phyloP scores from a whole-genome alignment of 2,888 invertebrate genomes.

The Apomyelois bistriatella region DNA sequence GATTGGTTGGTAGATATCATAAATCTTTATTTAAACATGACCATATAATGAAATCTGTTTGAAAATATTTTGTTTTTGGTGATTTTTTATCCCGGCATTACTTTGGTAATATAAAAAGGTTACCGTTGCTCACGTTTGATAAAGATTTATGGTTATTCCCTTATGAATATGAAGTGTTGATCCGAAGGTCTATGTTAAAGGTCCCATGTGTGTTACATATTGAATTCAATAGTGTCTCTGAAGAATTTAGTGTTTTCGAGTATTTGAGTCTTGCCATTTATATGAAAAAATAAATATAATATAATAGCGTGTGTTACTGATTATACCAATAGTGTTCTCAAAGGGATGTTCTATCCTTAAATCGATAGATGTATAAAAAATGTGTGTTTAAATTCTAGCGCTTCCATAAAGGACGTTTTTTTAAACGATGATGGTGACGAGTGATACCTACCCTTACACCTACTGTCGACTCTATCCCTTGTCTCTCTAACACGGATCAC shows the following conservation, averaged over 20 bases:
- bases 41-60: too few species aligned
- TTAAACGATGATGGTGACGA: constrained; percentile 72
- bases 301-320: background rate
- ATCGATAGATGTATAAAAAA: constrained; percentile 30
- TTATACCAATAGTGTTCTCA: background rate
- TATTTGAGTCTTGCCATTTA: too few species aligned
- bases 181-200: background rate
- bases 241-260: too few species aligned
- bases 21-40: background rate
- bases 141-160: background rate
- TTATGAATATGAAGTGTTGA: background rate
- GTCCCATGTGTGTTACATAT: background rate
- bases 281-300: too few species aligned
- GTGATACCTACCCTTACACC: constrained; percentile 58
- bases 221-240: background rate
- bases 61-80: too few species aligned
- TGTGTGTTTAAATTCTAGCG: constrained; percentile 73
- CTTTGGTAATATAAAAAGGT: too few species aligned
- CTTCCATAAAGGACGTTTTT: constrained; percentile 66
- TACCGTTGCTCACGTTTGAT: too few species aligned
- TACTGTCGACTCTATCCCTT: constrained; percentile 39
- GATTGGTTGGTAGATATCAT: background rate
- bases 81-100: too few species aligned
- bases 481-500: constrained; percentile 48
- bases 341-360: background rate